Conservation (phyloP, 2,113 vertebrate genomes). For the Leptosomus discolor region DNA sequence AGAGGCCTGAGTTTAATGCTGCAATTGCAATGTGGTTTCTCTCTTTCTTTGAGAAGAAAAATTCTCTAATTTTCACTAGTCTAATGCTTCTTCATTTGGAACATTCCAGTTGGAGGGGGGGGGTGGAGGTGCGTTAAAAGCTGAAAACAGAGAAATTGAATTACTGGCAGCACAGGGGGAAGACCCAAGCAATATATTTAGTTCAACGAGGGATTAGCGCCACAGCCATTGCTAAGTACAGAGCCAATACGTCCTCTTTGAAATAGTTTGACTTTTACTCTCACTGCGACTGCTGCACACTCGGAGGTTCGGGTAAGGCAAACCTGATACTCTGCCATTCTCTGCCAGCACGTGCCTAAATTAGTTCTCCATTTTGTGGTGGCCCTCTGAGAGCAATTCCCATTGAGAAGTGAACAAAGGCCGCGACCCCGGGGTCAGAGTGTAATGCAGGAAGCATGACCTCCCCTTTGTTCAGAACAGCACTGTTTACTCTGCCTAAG, state of each 20-base stretch:
- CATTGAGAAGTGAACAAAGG: constrained; percentile 86
- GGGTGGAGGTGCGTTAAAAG: not conserved
- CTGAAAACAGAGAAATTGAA: not conserved
- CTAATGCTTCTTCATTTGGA: not conserved
- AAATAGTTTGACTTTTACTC: not conserved
- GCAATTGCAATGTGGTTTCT: not conserved
- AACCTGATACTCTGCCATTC: constrained; percentile 61
- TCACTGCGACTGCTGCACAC: not conserved
- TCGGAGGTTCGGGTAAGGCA: not conserved
- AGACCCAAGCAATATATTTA: not conserved
- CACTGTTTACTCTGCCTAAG: constrained; percentile 92
- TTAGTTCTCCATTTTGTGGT: constrained; percentile 86
- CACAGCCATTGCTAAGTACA: not conserved
- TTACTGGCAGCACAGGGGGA: not conserved
- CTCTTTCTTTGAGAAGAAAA: not conserved
- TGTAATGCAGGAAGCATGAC: constrained; percentile 84
- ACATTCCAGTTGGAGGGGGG: not conserved
- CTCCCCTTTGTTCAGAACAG: constrained; percentile 78
- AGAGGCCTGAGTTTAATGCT: not conserved
- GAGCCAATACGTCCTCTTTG: not conserved
- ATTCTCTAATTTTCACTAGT: not conserved
- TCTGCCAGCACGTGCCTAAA: constrained; percentile 85
- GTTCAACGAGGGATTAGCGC: not conserved
- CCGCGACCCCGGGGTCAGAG: constrained; percentile 86
- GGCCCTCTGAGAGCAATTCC: constrained; percentile 86